Base-by-base conservation (phyloP, 2,888 invertebrate genomes). In the Pterobdella sp. region DNA sequence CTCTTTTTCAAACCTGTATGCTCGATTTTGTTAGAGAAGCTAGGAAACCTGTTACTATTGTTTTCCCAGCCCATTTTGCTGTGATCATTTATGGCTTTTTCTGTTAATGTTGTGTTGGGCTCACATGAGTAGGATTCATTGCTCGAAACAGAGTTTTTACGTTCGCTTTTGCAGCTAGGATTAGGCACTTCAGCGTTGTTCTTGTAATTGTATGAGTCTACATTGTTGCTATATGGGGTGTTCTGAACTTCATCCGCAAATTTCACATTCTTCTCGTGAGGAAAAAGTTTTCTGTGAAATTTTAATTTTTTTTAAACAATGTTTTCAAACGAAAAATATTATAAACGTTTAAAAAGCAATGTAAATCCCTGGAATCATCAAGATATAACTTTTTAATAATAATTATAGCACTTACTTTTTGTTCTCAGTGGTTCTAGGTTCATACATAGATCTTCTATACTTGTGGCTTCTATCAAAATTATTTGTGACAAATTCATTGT, bases 371-470 rank as follows among this genome's bases (percentile, higher is more conserved):
- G 7, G 10, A 42, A 42, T 42, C 18, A 14, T 42, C 42, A 18
- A 42, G 7, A 42, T 14, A 42, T 14, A 42, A 42, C 18, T 42
- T 14, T 14, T 42, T 42, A 14, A 14, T 42, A 7, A 18, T 14
- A 42, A 42, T 42, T 42, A 26, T 26, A n/a, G n/a, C n/a, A 26
- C n/a, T 56, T 22, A 56, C 60, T 26, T 56, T 22, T n/a, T 7
- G 3, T 18, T 26, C 4, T 56, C n/a, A 26, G 26, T 18, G 26
- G 18, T 56, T 56, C n/a, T 56, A 2, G 10, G 29, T 31, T 65
- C 65, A 31, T 31, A 34, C 65, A 65, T 65, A 3, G 65, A 65
- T 34, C 65, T 65, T 2, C 65, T 29, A 65, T 65, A 34, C 7
- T 26, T 22, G 60, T 56, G 60, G n/a, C 26, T 56, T 56, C 60